Percentiles rank a stretch among this genome's conserved stretches.
These are phyloP conservation scores for Emydocephalus ijimae DNA, from an alignment of 2,113 vertebrate species.

Conservation along the genomic window DNA sequence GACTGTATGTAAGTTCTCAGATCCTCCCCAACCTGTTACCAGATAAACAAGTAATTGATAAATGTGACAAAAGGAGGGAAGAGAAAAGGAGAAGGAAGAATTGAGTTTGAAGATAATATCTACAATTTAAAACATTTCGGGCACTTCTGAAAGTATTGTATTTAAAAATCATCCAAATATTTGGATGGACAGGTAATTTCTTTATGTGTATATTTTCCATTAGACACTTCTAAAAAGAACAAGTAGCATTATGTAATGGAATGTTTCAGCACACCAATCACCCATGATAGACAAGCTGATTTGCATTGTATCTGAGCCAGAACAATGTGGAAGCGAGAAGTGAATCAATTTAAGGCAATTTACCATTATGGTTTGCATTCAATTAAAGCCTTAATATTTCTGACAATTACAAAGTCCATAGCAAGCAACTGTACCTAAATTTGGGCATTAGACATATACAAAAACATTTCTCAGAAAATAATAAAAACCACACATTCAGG, in stretches of 20 bases:
- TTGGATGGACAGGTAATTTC: background rate
- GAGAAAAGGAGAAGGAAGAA: background rate
- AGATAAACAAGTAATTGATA: background rate
- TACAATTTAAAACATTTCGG: background rate
- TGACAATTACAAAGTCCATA: constrained; percentile 27
- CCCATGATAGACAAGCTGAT: background rate
- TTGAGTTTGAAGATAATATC: background rate
- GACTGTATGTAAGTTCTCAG: background rate
- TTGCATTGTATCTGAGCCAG: constrained; percentile 24
- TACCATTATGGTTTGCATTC: constrained; percentile 44
- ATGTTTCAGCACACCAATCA: background rate
- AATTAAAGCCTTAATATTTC: constrained; percentile 33
- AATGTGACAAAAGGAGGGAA: background rate
- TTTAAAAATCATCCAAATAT: background rate
- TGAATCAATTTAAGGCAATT: constrained; percentile 39
- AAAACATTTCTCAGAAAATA: constrained; percentile 50
- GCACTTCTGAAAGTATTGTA: constrained; percentile 6
- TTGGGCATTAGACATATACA: constrained; percentile 42
- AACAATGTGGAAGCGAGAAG: constrained; percentile 37
- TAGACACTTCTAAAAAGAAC: background rate
- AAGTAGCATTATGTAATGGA: constrained; percentile 28
- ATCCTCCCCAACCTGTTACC: background rate
- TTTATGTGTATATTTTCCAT: background rate
- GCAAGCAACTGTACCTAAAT: constrained; percentile 39
- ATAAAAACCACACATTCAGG: constrained; percentile 51